Percentiles rank a stretch among this genome's conserved stretches.
phyloP scores from a whole-genome alignment of 2,888 invertebrate genomes.

The Belgica antarctica region DNA sequence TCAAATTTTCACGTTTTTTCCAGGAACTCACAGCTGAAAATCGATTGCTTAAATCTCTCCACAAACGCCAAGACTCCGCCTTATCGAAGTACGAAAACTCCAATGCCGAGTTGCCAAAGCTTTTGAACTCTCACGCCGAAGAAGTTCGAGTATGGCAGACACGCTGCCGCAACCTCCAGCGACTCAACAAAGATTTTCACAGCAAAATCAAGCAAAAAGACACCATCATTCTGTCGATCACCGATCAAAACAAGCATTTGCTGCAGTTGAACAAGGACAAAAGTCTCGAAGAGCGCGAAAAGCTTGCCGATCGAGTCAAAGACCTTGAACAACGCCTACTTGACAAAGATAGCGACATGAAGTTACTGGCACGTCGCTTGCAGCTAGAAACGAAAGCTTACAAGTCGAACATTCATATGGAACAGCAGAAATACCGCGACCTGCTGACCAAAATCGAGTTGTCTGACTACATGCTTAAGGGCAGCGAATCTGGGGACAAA shows the following conservation, averaged over 20 bases:
- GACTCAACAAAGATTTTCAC: conserved; percentile 62
- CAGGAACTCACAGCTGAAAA: conserved; percentile 72
- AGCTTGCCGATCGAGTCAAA: conserved; percentile 64
- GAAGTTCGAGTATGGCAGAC: conserved; percentile 70
- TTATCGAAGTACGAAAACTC: conserved; percentile 74
- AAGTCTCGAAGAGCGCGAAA: conserved; percentile 71
- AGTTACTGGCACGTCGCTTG: conserved; percentile 66
- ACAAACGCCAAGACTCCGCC: conserved; percentile 77
- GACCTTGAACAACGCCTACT: conserved; percentile 59
- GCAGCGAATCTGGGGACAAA: not conserved
- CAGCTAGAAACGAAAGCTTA: conserved; percentile 72
- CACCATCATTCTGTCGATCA: conserved; percentile 63
- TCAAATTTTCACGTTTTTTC: too few relatives aligned
- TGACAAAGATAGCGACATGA: conserved; percentile 65
- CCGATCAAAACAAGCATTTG: conserved; percentile 69
- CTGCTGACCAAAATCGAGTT: conserved; percentile 65
- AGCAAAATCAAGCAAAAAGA: conserved; percentile 69
- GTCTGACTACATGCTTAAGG: conserved; percentile 44
- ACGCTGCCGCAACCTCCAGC: conserved; percentile 66
- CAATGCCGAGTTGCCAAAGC: conserved; percentile 73
- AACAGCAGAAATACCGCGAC: conserved; percentile 69
- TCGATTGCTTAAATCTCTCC: conserved; percentile 69
- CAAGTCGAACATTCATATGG: conserved; percentile 67
- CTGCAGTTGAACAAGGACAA: conserved; percentile 70
- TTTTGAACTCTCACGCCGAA: conserved; percentile 73